Conservation (phyloP, 2,888 invertebrate genomes). For the Acrobasis repandana region DNA sequence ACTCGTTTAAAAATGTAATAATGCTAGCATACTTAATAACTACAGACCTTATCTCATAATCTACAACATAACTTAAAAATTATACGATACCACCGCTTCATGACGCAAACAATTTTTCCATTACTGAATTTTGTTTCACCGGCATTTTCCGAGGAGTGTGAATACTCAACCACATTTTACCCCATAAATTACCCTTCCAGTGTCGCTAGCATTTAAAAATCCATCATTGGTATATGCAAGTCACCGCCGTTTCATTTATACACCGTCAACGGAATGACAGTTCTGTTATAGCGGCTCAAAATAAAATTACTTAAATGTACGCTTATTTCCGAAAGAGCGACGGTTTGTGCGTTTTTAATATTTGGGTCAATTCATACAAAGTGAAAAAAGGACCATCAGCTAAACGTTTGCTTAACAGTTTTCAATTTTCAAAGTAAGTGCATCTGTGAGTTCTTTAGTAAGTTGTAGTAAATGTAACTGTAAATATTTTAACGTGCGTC, state of each 20-base stretch:
- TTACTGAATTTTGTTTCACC: conserved; percentile 21
- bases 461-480: too few relatives aligned
- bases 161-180: conserved; percentile 32
- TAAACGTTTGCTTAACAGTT: too few relatives aligned
- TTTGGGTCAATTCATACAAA: too few relatives aligned
- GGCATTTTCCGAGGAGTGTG: conserved; percentile 32
- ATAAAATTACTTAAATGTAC: conserved; percentile 68
- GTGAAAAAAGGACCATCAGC: too few relatives aligned
- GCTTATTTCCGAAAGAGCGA: background rate
- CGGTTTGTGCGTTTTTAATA: background rate
- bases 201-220: conserved; percentile 75
- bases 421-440: too few relatives aligned
- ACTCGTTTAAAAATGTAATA: too few relatives aligned
- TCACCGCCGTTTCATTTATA: conserved; percentile 74
- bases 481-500: too few relatives aligned
- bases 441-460: too few relatives aligned
- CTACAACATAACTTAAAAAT: background rate
- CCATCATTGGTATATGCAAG: conserved; percentile 70
- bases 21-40: too few relatives aligned
- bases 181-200: conserved; percentile 65
- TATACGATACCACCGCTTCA: conserved; percentile 5
- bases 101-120: conserved; percentile 25
- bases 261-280: conserved; percentile 68
- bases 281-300: conserved; percentile 69
- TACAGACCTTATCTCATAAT: too few relatives aligned